Evolutionary conservation across 2,888 invertebrate genomes (phyloP).

Genomic region (Panzeria rudis): DNA sequence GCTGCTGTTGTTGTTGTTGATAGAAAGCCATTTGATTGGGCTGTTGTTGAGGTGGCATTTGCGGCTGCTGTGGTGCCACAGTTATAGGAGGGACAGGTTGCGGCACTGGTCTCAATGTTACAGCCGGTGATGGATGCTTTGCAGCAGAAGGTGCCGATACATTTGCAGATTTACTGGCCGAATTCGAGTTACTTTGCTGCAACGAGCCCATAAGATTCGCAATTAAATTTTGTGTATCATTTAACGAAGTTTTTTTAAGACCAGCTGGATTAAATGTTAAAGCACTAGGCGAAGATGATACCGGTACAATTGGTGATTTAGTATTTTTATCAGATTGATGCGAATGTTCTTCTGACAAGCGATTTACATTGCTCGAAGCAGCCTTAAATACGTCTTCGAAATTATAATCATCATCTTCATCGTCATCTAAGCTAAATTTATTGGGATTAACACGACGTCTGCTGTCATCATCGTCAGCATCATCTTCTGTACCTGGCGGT

Average conservation of each 20-base stretch:
- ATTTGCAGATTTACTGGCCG: constrained; percentile 36
- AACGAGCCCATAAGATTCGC: constrained; percentile 87
- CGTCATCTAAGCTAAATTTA: constrained; percentile 85
- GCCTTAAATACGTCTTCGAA: constrained; percentile 92
- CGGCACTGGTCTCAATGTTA: constrained; percentile 13
- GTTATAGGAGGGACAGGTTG: constrained; percentile 48
- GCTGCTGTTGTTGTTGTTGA: constrained; percentile 74
- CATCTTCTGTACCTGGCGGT: constrained; percentile 73
- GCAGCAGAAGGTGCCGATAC: not conserved
- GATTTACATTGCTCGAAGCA: constrained; percentile 89
- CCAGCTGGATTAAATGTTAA: constrained; percentile 80
- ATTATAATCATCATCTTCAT: constrained; percentile 92
- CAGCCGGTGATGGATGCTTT: not conserved
- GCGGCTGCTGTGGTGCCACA: constrained; percentile 26
- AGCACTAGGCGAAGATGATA: constrained; percentile 75
- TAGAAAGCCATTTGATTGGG: constrained; percentile 73
- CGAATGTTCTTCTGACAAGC: constrained; percentile 82
- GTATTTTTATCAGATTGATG: constrained; percentile 77
- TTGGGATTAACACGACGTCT: constrained; percentile 76
- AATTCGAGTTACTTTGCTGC: constrained; percentile 80
- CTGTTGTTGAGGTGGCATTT: constrained; percentile 68
- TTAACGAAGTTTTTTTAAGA: constrained; percentile 77
- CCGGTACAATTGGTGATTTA: constrained; percentile 69
- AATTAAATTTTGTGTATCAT: constrained; percentile 86
- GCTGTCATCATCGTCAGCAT: constrained; percentile 74